Evolutionary conservation across 2,113 vertebrate species (phyloP).

Genomic region (Limanda limanda): DNA sequence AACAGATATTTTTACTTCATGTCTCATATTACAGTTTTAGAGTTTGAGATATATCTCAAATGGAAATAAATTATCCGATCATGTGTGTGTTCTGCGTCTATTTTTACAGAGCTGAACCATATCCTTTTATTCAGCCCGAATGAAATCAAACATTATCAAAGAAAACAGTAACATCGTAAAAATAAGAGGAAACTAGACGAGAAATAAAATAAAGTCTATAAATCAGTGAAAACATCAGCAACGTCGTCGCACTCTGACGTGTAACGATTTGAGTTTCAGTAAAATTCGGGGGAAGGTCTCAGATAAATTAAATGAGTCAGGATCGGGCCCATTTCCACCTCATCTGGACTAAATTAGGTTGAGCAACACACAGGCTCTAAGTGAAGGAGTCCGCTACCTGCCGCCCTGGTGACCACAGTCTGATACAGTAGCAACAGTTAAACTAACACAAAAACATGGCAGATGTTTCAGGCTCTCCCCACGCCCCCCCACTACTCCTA

Average conservation of each 20-base stretch:
- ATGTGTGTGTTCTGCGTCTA: background rate
- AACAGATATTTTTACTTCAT: constrained; percentile 26
- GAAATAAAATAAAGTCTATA: constrained; percentile 28
- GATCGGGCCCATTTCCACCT: constrained; percentile 74
- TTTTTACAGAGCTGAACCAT: constrained; percentile 18
- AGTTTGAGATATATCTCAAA: background rate
- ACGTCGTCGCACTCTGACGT: constrained; percentile 43
- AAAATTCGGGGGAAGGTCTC: constrained; percentile 61
- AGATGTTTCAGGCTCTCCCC: constrained; percentile 71
- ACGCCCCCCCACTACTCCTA: constrained; percentile 48
- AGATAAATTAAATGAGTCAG: constrained; percentile 74
- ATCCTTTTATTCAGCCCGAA: constrained; percentile 9
- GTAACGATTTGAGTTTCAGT: constrained; percentile 48
- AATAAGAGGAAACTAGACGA: constrained; percentile 32
- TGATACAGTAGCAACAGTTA: constrained; percentile 84
- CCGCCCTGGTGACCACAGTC: constrained; percentile 78
- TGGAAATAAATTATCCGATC: constrained; percentile 4
- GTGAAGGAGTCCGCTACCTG: constrained; percentile 81
- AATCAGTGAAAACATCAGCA: constrained; percentile 40
- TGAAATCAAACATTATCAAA: constrained; percentile 38
- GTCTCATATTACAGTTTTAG: constrained; percentile 9
- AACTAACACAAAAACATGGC: constrained; percentile 81
- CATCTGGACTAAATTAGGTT: constrained; percentile 83
- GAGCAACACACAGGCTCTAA: constrained; percentile 73
- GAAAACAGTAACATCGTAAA: constrained; percentile 26